Conservation (phyloP, 2,113 vertebrate species). For the Syrmaticus mikado region DNA sequence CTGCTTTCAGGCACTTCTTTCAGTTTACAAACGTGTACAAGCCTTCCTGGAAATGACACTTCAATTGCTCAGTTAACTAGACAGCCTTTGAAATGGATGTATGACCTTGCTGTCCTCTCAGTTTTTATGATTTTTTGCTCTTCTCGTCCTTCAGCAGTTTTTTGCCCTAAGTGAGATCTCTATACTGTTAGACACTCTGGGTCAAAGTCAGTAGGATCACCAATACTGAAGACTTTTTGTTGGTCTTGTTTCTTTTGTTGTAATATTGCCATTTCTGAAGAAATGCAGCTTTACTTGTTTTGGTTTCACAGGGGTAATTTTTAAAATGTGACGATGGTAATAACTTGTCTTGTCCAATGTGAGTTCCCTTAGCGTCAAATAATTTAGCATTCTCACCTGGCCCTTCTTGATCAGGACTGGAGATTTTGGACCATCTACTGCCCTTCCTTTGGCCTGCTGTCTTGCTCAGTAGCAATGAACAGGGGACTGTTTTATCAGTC, state of each 20-base stretch:
- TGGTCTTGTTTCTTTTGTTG: not conserved
- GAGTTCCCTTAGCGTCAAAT: not conserved
- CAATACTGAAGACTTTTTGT: not conserved
- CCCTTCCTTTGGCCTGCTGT: not conserved
- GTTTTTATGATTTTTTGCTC: not conserved
- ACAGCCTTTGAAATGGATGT: not conserved
- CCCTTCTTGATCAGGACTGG: not conserved
- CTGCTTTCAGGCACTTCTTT: not conserved
- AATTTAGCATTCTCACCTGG: not conserved
- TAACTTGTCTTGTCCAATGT: not conserved
- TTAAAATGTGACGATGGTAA: not conserved
- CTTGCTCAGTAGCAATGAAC: not conserved
- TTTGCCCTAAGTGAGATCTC: not conserved
- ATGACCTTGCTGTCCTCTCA: not conserved
- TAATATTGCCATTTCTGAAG: not conserved
- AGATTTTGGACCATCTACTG: not conserved
- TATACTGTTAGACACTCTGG: not conserved
- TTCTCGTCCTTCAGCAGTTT: not conserved
- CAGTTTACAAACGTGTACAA: not conserved
- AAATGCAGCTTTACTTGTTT: not conserved
- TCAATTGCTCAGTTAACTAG: not conserved
- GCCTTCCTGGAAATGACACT: not conserved
- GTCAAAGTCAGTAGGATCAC: not conserved
- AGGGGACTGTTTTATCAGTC: not conserved
- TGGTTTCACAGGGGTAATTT: not conserved